Evolutionary conservation across 2,888 invertebrate species (phyloP), one percentile per base, ranked within the genome.

Genomic region (Epinotia brunnichana): DNA sequence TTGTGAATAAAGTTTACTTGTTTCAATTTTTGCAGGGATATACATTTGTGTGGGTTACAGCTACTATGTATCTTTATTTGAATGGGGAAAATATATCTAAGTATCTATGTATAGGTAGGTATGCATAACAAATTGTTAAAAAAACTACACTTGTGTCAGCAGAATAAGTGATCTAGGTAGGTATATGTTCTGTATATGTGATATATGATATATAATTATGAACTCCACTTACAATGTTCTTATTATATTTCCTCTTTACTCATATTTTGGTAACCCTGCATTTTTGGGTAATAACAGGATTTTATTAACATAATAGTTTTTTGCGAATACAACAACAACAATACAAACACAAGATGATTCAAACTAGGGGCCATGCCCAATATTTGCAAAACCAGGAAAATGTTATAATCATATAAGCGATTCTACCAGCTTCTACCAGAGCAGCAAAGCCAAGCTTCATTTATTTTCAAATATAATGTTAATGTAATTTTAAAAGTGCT

Each of bases 1-100:
- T 53, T 69, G 69, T 63, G 63, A 64, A 64, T 57, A 62, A 48
- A 57, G 2, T 21, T 29, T 61, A 24, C 29, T 56, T 70, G 44
- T 56, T 29, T 19, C 29, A 39, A 60, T 59, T 9, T 59, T 60
- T 29, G n/a, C 51, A 63, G 15, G 15, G n/a, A 54, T 51, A 54
- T 24, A 17, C 3, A 41, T 56, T 24, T 54, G 54, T 56, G 51
- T 48, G 48, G 62, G 24, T 59, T 5, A 63, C 48, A 21, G n/a
- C 57, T 57, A 57, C 57, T 15, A n/a, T 24, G 21, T 29, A 44
- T 61, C 0, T 35, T 24, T 64, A 39, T 64, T 19, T 39, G 35
- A 53, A 53, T 53, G 17, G 17, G 56, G 51, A 51, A 29, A 29
- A 35, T 24, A 53, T 35, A 63, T 48, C 7, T 17, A 35, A 54